Base-by-base conservation (phyloP, 2,888 invertebrate species). In the Myathropa florea region DNA sequence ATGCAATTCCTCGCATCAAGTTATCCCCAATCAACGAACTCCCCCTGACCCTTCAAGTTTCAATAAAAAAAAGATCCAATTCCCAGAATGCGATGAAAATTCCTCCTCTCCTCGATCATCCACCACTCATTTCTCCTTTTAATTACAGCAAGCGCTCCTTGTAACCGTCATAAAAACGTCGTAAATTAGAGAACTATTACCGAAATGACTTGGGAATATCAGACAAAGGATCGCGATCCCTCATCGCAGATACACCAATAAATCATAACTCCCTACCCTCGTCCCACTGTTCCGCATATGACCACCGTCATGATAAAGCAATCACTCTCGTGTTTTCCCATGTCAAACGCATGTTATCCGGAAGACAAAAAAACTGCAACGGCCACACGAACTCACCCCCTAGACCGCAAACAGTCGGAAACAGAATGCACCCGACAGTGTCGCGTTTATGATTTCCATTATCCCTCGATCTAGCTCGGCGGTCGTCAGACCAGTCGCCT, bases 401-500 rank as follows among this genome's bases (percentile, higher is more conserved):
- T 46, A 24, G 21, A 26, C 46, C 26, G 57, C n/a, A 33, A 30
- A 59, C 59, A 53, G 36, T 53, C 30, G 60, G 26, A 10, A 10
- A 57, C 68, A 59, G 39, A 83, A 33, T 76, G 60, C 84, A 84
- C 70, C 77, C 81, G 60, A 61, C 67, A 85, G 72, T 77, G 81
- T 77, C 81, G 57, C 72, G 63, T 84, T 76, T 84, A 72, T 67
- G 76, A 84, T 63, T 76, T 61, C 70, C 60, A 57, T 80, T 80
- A 71, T 76, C 75, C 60, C 67, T 71, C 80, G 39, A 75, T 79
- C 75, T 61, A n/a, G n/a, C n/a, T n/a, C n/a, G n/a, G n/a, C 67
- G 7, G 28, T 36, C 18, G 28, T n/a, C 21, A 23, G 55, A 10
- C 36, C 61, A 30, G 46, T 26, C 4, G 63, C 30, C 84, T 67